Percentiles rank a stretch among this genome's conserved stretches.
These are phyloP conservation scores for Agonopterix arenella DNA, from an alignment of 2,888 invertebrate genomes.

Conservation along the genomic window DNA sequence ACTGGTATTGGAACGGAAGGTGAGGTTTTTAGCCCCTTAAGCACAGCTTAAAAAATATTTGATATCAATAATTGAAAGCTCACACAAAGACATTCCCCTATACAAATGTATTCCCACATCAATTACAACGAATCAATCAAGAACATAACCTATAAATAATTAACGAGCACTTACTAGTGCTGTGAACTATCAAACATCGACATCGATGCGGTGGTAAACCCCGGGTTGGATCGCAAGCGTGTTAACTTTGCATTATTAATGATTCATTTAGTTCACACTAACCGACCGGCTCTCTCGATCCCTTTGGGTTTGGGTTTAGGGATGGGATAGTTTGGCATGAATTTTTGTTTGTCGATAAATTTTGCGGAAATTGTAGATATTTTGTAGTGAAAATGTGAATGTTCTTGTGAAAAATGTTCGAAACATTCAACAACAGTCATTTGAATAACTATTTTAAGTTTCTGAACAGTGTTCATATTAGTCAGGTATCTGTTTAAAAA, in stretches of 20 bases:
- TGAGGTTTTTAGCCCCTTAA: too few relatives aligned
- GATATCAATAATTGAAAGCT: too few relatives aligned
- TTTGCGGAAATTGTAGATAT: too few relatives aligned
- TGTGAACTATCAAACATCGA: constrained; percentile 39
- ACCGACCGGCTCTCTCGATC: constrained; percentile 62
- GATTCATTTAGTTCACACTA: constrained; percentile 77
- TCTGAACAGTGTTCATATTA: too few relatives aligned
- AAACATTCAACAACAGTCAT: too few relatives aligned
- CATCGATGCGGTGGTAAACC: constrained; percentile 50
- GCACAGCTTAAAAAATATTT: too few relatives aligned
- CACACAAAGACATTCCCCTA: too few relatives aligned
- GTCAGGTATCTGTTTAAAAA: too few relatives aligned
- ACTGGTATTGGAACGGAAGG: too few relatives aligned
- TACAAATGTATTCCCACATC: constrained; percentile 2
- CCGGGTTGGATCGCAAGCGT: constrained; percentile 37
- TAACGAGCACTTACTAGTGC: constrained; percentile 30
- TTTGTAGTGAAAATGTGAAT: too few relatives aligned
- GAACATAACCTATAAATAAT: constrained; percentile 1
- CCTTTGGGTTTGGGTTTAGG: constrained; percentile 41
- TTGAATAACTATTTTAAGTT: too few relatives aligned
- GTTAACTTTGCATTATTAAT: constrained; percentile 74
- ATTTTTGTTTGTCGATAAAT: not conserved
- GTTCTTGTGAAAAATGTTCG: too few relatives aligned
- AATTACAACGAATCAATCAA: not conserved
- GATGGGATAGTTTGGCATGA: not conserved